Evolutionary conservation across 2,113 vertebrate genomes (phyloP), one percentile per base, ranked within the genome.

Genomic region (Paramormyrops kingsleyae): DNA sequence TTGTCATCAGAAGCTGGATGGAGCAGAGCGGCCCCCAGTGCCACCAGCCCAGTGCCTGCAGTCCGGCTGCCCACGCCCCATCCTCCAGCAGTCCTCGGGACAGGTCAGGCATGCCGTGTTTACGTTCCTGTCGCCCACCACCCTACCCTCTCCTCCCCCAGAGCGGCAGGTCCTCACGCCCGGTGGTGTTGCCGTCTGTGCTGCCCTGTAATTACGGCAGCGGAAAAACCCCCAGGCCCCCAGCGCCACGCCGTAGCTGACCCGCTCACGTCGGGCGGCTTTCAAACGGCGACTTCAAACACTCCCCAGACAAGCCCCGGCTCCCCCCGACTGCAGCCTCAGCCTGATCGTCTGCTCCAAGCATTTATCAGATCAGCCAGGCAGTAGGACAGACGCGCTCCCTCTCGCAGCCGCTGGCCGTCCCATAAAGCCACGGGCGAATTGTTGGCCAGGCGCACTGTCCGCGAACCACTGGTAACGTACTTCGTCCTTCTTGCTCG

Each of bases 181-280:
- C 31, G 49, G 10, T 56, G 50, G 31, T 56, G 85, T 53, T 27
- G 17, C 88, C 88, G 91, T 91, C 89, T 6, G 53, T 83, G 5
- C 91, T 89, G 89, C 90, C 92, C 93, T 92, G 93, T 94, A 95
- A 95, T 95, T 96, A 95, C 91, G 92, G 92, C 93, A 91, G 92
- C 88, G 86, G 90, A 80, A 93, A 92, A 93, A 92, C 91, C 90
- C 91, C 88, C 39, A 91, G 80, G 87, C 91, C 89, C 47, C 17
- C 87, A 92, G 93, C 89, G 91, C 85, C 91, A 90, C 90, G 83
- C 90, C 44, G 88, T 90, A 89, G 90, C 88, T 92, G 89, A 91
- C 84, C 87, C 93, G 89, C 91, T 91, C 89, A 27, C 89, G 53
- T 88, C 86, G 42, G 62, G 80, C 0, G 49, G 91, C 90, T 56